A percentile compares a stretch with the other conserved stretches of the same genome.
phyloP scores from a whole-genome alignment of 1,140 invertebrate species.

The Arion vulgaris region DNA sequence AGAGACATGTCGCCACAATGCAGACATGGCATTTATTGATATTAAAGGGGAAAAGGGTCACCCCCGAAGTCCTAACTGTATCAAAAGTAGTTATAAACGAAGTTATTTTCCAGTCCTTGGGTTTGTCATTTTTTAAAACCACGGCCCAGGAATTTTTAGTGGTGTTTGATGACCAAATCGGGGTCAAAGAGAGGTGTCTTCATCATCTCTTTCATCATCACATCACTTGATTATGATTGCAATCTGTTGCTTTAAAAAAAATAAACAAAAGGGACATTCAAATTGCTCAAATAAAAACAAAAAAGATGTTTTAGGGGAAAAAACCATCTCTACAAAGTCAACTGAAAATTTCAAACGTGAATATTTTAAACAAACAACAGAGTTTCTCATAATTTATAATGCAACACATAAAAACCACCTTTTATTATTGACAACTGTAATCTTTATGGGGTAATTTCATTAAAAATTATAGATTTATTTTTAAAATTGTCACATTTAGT shows the following conservation, averaged over 20 bases:
- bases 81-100: slow-evolving; percentile 95
- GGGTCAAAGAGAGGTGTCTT: slow-evolving; percentile 30
- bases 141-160: slow-evolving; percentile 95
- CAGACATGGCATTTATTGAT: too few relatives aligned
- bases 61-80: slow-evolving; percentile 99
- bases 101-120: slow-evolving; percentile 93
- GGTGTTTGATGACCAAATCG: slow-evolving; percentile 85
- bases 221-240: slow-evolving; percentile 30
- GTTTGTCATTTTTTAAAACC: slow-evolving; percentile 96
- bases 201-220: slow-evolving; percentile 29
- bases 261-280: too few relatives aligned
- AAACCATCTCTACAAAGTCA: neutral
- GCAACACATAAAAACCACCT: too few relatives aligned
- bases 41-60: slow-evolving; percentile 72
- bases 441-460: too few relatives aligned
- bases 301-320: neutral
- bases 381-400: neutral
- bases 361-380: neutral
- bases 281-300: neutral
- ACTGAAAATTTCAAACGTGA: too few relatives aligned
- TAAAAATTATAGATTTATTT: too few relatives aligned
- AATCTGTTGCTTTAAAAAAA: slow-evolving; percentile 25
- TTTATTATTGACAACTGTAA: too few relatives aligned
- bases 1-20: too few relatives aligned
- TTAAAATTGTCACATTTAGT: too few relatives aligned